These are phyloP conservation scores for Natrix natrix DNA, from an alignment of 2,797 vertebrate species.

Conservation along the genomic window DNA sequence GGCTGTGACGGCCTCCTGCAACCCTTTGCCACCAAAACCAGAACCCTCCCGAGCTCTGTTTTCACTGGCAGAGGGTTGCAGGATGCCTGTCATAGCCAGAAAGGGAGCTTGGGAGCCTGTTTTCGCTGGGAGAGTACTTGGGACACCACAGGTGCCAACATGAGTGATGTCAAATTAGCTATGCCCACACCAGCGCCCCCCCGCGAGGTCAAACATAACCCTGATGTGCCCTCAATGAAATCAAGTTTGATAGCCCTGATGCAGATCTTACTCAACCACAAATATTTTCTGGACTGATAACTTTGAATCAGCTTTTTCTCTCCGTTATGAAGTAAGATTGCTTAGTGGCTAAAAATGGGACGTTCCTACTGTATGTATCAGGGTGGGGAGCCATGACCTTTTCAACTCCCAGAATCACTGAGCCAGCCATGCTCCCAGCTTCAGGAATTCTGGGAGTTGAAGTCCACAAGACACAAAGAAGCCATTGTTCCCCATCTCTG, in stretches of 20 bases:
- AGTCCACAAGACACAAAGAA: not conserved
- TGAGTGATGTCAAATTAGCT: too few species aligned
- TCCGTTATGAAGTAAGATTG: not conserved
- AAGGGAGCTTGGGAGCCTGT: too few species aligned
- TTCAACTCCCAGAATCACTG: not conserved
- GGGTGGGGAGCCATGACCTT: not conserved
- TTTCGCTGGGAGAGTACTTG: too few species aligned
- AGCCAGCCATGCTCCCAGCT: not conserved
- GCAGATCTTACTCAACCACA: not conserved
- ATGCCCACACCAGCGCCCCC: too few species aligned
- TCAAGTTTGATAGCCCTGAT: not conserved
- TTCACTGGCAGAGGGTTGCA: too few species aligned
- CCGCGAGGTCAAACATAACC: too few species aligned
- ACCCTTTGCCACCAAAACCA: too few species aligned
- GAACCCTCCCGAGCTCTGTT: too few species aligned
- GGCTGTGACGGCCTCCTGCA: too few species aligned
- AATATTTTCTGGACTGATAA: not conserved
- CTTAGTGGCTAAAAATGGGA: not conserved
- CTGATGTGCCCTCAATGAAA: too few species aligned
- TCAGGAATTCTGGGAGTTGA: not conserved
- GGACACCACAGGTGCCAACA: too few species aligned
- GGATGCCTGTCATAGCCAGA: too few species aligned
- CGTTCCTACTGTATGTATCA: not conserved
- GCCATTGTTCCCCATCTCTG: not conserved
- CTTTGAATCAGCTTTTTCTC: not conserved